Evolutionary conservation across 2,888 invertebrate genomes (phyloP).

Genomic region (Myopa testacea): DNA sequence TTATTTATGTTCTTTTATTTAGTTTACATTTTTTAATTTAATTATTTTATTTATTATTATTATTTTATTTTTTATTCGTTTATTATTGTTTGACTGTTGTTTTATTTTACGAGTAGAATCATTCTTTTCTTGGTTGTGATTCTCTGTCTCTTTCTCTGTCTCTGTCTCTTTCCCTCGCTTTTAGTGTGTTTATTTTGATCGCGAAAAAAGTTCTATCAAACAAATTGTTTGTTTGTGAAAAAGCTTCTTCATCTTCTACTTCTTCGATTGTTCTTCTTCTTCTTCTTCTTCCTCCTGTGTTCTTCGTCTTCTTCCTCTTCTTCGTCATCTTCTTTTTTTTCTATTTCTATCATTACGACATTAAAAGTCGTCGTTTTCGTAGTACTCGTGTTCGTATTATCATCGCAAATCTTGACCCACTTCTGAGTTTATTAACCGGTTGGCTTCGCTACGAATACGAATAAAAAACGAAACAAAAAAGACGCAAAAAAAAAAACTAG

Average conservation of each 20-base stretch:
- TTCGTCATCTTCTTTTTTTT: background rate
- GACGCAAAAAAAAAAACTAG: constrained; percentile 28
- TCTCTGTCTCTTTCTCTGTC: background rate
- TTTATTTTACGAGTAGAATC: background rate
- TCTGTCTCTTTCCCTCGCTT: background rate
- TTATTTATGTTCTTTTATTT: constrained; percentile 24
- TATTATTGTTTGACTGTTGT: background rate
- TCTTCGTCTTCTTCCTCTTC: background rate
- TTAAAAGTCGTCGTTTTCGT: constrained; percentile 7
- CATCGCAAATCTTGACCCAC: constrained; percentile 66
- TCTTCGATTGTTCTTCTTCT: background rate
- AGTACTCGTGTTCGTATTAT: constrained; percentile 50
- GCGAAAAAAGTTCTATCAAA: too few species aligned
- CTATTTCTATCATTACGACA: constrained; percentile 15
- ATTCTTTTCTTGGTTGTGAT: background rate
- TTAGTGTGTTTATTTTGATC: background rate
- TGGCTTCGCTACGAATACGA: constrained; percentile 56
- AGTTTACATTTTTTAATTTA: background rate
- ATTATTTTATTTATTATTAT: constrained; percentile 14
- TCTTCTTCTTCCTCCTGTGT: background rate
- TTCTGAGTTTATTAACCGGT: constrained; percentile 65
- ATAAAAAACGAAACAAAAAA: constrained; percentile 43
- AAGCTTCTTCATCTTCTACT: background rate
- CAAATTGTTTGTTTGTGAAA: too few species aligned
- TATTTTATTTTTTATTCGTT: background rate